phyloP scores from a whole-genome alignment of 2,888 invertebrate genomes.

The Sinotaia quadrata region DNA sequence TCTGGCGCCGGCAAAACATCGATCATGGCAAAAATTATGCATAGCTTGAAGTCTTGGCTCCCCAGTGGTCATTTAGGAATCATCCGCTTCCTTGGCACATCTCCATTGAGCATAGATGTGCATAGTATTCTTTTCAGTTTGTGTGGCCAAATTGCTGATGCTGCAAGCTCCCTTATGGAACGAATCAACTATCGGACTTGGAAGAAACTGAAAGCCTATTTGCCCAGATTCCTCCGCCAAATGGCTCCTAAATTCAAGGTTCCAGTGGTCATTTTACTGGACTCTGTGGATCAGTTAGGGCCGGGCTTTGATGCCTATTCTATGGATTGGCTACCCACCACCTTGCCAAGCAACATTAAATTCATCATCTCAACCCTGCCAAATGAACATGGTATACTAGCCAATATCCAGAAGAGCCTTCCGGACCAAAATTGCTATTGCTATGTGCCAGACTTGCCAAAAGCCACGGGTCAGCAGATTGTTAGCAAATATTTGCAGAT shows the following conservation, averaged over 20 bases:
- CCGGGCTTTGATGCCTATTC: constrained; percentile 51
- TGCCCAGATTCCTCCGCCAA: constrained; percentile 57
- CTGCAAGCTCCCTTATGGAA: constrained; percentile 53
- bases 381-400: constrained; percentile 50
- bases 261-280: constrained; percentile 62
- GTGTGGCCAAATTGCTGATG: constrained; percentile 58
- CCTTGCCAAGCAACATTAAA: constrained; percentile 60
- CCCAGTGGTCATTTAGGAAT: constrained; percentile 22
- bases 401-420: constrained; percentile 47
- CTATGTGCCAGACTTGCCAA: constrained; percentile 53
- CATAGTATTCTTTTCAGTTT: constrained; percentile 54
- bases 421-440: constrained; percentile 48
- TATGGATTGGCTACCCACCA: constrained; percentile 55
- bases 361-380: constrained; percentile 63
- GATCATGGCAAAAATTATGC: constrained; percentile 63
- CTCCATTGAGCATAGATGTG: constrained; percentile 50
- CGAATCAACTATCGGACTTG: constrained; percentile 55
- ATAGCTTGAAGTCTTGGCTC: constrained; percentile 51
- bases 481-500: constrained; percentile 49
- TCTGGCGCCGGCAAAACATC: constrained; percentile 66
- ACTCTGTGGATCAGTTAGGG: constrained; percentile 65
- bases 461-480: constrained; percentile 56
- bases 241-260: constrained; percentile 47
- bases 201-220: constrained; percentile 49
- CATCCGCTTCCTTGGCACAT: constrained; percentile 58